Evolutionary conservation across 2,888 invertebrate genomes (phyloP), one percentile per base, ranked within the genome.

Genomic region (Pachliopta kotzebuea): DNA sequence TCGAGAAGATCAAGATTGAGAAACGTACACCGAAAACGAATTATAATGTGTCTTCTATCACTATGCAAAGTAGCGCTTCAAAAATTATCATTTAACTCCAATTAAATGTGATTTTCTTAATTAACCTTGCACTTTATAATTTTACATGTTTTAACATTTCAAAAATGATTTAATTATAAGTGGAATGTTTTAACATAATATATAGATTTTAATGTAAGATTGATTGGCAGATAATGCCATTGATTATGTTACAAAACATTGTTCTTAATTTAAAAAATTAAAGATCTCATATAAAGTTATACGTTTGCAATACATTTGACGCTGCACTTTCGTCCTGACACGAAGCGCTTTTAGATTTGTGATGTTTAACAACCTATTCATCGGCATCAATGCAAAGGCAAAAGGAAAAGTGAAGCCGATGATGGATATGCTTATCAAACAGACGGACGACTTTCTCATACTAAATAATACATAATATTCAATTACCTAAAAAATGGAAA

Each of bases 331-430:
- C 77, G 75, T 72, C 76, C 71, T 77, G 77, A 72, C 71, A 70
- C 67, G 68, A 72, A 71, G 73, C 68, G 68, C 71, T 71, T 74
- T 69, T 72, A 73, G 70, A 75, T 74, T 74, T 71, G 76, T 72
- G 73, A 75, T 74, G 75, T 78, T 83, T 85, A 86, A 84, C 81
- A 82, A 82, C 79, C 86, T 82, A 88, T 90, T 88, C 88, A 88
- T 78, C 74, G 80, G 61, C 68, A 68, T 83, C 79, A 81, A 83
- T 83, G 80, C 75, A 69, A 74, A 73, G 79, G 70, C 76, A 76
- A 75, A 70, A 70, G 72, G 72, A 78, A 77, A 76, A 76, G 76
- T 79, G 72, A 76, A 74, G 76, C 76, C 70, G 70, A 75, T 71
- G 70, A 71, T 68, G 69, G 69, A 69, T 69, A 65, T 68, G 65